Evolutionary conservation across 2,113 vertebrate species (phyloP).

Genomic region (Istiophorus platypterus): DNA sequence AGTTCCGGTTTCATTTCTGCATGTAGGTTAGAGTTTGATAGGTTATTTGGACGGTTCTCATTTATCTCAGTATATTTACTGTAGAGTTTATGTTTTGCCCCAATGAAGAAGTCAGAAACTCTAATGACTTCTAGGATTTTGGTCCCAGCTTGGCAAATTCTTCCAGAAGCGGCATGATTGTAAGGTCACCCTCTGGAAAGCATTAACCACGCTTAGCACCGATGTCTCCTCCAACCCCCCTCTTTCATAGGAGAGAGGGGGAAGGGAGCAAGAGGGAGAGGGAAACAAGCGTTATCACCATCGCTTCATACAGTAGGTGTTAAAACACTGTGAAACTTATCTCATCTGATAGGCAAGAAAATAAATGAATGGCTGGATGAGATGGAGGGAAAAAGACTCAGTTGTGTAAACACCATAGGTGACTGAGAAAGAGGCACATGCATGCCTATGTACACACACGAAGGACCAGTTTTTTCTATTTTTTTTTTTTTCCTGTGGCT

Average conservation of each 20-base stretch:
- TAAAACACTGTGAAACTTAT: constrained; percentile 79
- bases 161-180: constrained; percentile 44
- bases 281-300: constrained; percentile 63
- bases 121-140: constrained; percentile 45
- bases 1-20: neutral
- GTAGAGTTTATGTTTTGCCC: neutral
- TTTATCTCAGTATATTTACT: constrained; percentile 18
- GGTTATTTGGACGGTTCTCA: neutral
- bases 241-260: neutral
- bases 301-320: constrained; percentile 79
- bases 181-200: constrained; percentile 69
- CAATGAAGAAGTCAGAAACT: constrained; percentile 31
- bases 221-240: constrained; percentile 2
- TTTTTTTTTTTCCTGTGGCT: constrained; percentile 67
- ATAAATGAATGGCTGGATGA: constrained; percentile 68
- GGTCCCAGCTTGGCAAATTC: constrained; percentile 38
- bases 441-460: constrained; percentile 13
- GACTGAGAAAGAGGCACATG: constrained; percentile 40
- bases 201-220: constrained; percentile 52
- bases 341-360: constrained; percentile 79
- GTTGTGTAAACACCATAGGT: constrained; percentile 77
- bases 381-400: constrained; percentile 47
- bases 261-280: constrained; percentile 14
- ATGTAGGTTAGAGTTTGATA: neutral
- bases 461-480: constrained; percentile 64